Evolutionary conservation across 2,113 vertebrate genomes (phyloP), one percentile per base, ranked within the genome.

Genomic region (Catharus bicknelli): DNA sequence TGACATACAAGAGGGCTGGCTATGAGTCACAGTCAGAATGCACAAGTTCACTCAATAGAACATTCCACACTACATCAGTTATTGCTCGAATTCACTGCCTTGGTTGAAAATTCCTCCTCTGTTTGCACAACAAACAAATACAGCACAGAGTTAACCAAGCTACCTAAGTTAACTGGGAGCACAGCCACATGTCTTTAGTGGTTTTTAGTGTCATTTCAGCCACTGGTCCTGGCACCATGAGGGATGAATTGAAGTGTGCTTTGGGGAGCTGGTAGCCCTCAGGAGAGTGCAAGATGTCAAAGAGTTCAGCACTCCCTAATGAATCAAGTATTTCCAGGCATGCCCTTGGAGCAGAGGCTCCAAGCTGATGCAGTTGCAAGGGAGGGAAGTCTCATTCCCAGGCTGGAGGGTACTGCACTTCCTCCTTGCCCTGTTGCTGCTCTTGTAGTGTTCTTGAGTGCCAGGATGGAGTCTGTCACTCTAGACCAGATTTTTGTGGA

Each of bases 1-100:
- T 27, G 29, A 69, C 9, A 2, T 58, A 64, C 54, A 62, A 58
- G 63, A 48, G 34, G 43, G 21, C 63, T 92, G 55, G 38, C 59
- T 90, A 5, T 89, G 89, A 92, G 32, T 93, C 96, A 95, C 26
- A 85, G 50, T 47, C 62, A 58, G 77, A 80, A 78, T 13, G 34
- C 22, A 77, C 47, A n/a, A 80, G 66, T 76, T 80, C 29, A 66
- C 68, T 69, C 77, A 87, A 1, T 25, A 34, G 83, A 82, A 51
- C n/a, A 10, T 54, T 84, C 38, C 77, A 76, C 20, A 21, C n/a
- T 25, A 47, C 40, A 57, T 4, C 18, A 45, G 34, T 38, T 82
- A 32, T 43, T 74, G 57, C 47, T 72, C 57, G 50, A 64, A 78
- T 59, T 82, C 50, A 51, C 53, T 53, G 11, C 38, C 58, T 57